A percentile compares a stretch with the other conserved stretches of the same genome.
Conservation (phyloP, 2,113 vertebrate genomes). For the Solenodon paradoxus region DNA sequence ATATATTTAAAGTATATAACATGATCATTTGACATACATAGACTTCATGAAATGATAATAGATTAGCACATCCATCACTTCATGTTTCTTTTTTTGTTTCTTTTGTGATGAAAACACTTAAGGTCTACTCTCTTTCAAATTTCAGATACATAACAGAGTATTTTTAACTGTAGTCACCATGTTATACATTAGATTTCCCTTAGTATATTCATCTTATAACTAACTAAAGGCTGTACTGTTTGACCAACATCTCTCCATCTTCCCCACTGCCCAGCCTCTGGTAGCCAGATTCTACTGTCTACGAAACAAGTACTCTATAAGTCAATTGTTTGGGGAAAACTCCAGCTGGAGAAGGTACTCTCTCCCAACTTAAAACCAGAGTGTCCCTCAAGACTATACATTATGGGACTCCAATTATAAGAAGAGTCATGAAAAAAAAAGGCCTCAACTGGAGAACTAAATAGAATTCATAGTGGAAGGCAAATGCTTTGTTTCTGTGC, state of each 20-base stretch:
- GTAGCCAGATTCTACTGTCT: not conserved
- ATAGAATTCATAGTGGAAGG: not conserved
- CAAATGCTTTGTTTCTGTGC: not conserved
- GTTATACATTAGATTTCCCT: not conserved
- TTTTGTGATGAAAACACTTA: not conserved
- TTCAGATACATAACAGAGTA: not conserved
- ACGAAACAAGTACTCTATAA: not conserved
- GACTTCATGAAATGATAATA: not conserved
- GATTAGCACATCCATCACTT: not conserved
- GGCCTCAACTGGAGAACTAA: not conserved
- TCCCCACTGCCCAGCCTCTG: not conserved
- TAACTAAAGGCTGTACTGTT: not conserved
- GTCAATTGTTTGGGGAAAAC: not conserved
- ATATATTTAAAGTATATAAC: not conserved
- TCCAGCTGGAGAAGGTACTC: not conserved
- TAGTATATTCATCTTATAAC: not conserved
- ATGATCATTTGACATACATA: not conserved
- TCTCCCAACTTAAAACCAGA: not conserved
- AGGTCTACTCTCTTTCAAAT: not conserved
- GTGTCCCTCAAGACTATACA: not conserved
- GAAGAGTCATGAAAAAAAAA: not conserved
- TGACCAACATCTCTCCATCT: not conserved
- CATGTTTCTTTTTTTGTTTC: not conserved
- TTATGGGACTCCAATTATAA: not conserved
- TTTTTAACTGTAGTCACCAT: not conserved